Base-by-base conservation (phyloP, 2,888 invertebrate species). In the Diogma glabrata region DNA sequence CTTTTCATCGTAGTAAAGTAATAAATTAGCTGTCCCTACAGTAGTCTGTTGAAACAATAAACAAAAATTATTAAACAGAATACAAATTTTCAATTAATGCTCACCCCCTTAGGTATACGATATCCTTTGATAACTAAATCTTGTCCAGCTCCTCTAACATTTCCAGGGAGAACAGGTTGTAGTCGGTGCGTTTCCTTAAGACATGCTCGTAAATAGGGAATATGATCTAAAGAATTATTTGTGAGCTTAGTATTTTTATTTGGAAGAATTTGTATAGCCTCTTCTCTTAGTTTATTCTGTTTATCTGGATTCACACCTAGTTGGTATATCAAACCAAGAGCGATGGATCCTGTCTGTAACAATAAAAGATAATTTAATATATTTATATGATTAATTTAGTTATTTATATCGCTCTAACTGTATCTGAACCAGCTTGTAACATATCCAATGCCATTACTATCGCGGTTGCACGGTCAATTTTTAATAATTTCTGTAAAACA, bases 101-200 rank as follows among this genome's bases (percentile, higher is more conserved):
- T 69, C 67, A 80, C 79, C 36, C 73, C 73, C 64, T 75, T 72
- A 0, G 82, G 82, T 60, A 84, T 70, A 52, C 64, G 64, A 60
- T 81, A 86, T 8, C 78, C 82, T n/a, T 75, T 69, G 0, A 86
- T 60, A 10, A 76, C 72, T 5, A 78, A 70, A 53, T 82, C 78
- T 30, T 73, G 71, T 0, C 65, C 64, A 47, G 76, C 69, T 51
- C 65, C 65, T 52, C 83, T 72, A 9, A 76, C 58, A 54, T 75
- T 78, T 1, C 76, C 82, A 12, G 75, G 64, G 0, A 75, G 74
- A 2, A 81, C 74, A 0, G 82, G 80, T 59, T 75, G 72, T n/a
- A 80, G 55, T 58, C 86, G 73, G 52, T 83, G 63, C 0, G 79
- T 72, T 64, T 88, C 87, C 61, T 84, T 87, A 33, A 87, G 74